phyloP scores from a whole-genome alignment of 2,797 vertebrate species.

The Enteromius viviparus region DNA sequence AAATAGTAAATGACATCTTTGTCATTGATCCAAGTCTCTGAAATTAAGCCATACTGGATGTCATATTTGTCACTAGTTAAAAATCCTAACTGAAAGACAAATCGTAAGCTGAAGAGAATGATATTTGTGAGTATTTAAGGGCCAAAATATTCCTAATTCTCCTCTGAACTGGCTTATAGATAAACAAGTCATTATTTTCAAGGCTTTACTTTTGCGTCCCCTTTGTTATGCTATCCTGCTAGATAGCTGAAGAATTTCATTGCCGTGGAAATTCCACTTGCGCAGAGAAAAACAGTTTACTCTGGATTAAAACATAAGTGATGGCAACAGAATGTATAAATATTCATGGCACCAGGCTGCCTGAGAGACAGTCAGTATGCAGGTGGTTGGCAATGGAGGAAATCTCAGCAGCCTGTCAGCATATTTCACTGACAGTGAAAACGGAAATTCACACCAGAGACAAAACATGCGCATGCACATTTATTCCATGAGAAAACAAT shows the following conservation, averaged over 20 bases:
- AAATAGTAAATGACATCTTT: constrained; percentile 4
- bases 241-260: constrained; percentile 60
- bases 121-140: not conserved
- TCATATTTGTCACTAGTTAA: not conserved
- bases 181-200: constrained; percentile 30
- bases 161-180: constrained; percentile 14
- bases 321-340: constrained; percentile 73
- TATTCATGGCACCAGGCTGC: constrained; percentile 64
- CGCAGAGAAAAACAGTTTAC: constrained; percentile 63
- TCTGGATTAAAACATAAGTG: constrained; percentile 60
- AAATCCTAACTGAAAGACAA: constrained; percentile 19
- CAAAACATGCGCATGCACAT: constrained; percentile 48
- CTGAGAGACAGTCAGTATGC: constrained; percentile 61
- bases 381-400: constrained; percentile 68
- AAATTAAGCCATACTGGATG: not conserved
- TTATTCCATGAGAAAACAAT: constrained; percentile 45
- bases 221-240: constrained; percentile 56
- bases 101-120: constrained; percentile 16
- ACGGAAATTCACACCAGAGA: constrained; percentile 49
- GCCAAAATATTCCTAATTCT: not conserved
- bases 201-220: constrained; percentile 18
- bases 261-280: constrained; percentile 63
- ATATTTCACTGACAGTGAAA: constrained; percentile 62
- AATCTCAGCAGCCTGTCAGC: constrained; percentile 73
- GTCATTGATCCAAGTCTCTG: not conserved